Evolutionary conservation across 2,113 vertebrate genomes (phyloP).

Genomic region (Pomatostomus ruficeps): DNA sequence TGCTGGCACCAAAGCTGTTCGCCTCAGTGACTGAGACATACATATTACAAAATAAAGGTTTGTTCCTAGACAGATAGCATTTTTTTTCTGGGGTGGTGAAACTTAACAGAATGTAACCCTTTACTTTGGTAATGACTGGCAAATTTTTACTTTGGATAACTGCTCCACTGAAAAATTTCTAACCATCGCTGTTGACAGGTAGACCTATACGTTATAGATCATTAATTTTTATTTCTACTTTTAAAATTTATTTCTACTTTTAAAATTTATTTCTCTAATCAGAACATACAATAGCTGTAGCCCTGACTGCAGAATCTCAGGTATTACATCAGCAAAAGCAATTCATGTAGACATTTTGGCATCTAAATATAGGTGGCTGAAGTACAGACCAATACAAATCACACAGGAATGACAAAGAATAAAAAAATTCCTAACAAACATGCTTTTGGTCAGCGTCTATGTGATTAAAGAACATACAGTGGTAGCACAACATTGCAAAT

Average conservation of each 20-base stretch:
- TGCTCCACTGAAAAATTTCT: not conserved
- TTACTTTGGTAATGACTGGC: not conserved
- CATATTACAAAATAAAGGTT: not conserved
- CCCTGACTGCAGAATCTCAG: not conserved
- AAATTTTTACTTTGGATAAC: not conserved
- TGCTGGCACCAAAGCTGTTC: not conserved
- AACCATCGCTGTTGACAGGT: not conserved
- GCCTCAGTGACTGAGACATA: accelerated
- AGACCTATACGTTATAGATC: not conserved
- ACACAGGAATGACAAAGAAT: not conserved
- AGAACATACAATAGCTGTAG: not conserved
- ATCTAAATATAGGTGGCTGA: not conserved
- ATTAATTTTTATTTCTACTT: not conserved
- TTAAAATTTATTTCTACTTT: not conserved
- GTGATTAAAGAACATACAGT: not conserved
- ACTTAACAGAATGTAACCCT: not conserved
- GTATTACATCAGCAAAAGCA: not conserved
- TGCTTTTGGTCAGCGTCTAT: not conserved
- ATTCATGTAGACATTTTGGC: not conserved
- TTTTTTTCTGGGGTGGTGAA: not conserved
- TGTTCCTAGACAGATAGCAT: not conserved
- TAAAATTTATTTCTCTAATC: not conserved
- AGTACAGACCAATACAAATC: not conserved
- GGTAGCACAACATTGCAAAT: not conserved
- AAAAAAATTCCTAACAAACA: not conserved